Evolutionary conservation across 1,140 invertebrate species (phyloP).

Genomic region (Watersipora subatra): DNA sequence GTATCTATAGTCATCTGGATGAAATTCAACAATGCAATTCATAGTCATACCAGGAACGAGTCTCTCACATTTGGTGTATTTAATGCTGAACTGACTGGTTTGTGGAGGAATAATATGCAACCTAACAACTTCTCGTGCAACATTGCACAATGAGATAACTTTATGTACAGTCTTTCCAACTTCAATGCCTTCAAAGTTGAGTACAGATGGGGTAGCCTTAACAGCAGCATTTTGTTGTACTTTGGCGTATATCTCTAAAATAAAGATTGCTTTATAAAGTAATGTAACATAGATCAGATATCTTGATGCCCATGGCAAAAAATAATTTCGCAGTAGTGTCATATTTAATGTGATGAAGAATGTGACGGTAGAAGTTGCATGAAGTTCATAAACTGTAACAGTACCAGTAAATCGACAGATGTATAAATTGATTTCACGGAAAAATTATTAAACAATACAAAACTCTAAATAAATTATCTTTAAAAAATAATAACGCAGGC

Average conservation of each 20-base stretch:
- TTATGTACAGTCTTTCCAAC: slow-evolving; percentile 24
- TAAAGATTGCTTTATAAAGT: background rate
- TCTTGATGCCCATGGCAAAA: no score
- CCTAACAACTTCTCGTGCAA: slow-evolving; percentile 32
- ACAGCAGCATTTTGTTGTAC: slow-evolving; percentile 30
- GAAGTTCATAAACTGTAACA: no score
- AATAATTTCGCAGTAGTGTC: no score
- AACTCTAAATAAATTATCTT: no score
- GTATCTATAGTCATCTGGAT: slow-evolving; percentile 38
- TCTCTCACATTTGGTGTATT: slow-evolving; percentile 36
- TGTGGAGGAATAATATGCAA: slow-evolving; percentile 40
- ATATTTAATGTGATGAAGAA: no score
- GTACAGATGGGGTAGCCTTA: slow-evolving; percentile 25
- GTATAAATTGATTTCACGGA: no score
- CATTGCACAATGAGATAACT: slow-evolving; percentile 28
- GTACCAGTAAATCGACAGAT: no score
- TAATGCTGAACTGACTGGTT: slow-evolving; percentile 35
- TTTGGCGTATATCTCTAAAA: slow-evolving; percentile 35
- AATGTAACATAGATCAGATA: no score
- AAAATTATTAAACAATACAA: no score
- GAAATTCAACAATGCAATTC: slow-evolving; percentile 33
- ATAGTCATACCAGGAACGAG: background rate
- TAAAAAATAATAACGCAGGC: no score
- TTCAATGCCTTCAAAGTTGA: slow-evolving; percentile 38
- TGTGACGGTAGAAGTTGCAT: no score